Conservation (phyloP, 2,797 vertebrate genomes). For the Neopelma chrysocephalum region DNA sequence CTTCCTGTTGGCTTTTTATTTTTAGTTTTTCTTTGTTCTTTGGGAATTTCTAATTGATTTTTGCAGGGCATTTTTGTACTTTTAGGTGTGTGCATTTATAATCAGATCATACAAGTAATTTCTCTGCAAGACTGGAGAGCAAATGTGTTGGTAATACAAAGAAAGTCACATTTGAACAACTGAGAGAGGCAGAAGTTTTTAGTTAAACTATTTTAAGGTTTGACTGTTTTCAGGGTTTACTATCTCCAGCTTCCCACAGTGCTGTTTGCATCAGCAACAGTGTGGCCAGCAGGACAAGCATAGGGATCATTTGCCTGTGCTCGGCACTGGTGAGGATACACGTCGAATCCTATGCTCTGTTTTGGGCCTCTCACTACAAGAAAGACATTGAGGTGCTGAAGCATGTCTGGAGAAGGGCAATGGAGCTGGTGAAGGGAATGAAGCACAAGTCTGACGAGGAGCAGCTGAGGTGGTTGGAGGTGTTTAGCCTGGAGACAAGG, state of each 20-base stretch:
- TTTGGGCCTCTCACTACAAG: background rate
- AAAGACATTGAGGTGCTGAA: background rate
- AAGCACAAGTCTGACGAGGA: background rate
- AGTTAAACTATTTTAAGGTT: background rate
- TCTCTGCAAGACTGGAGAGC: background rate
- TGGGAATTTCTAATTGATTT: background rate
- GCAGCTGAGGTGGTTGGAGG: background rate
- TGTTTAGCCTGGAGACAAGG: background rate
- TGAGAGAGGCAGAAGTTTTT: background rate
- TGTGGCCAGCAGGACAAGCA: background rate
- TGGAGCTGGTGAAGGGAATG: background rate
- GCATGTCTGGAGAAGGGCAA: fast-evolving
- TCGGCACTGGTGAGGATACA: background rate
- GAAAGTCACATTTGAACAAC: background rate
- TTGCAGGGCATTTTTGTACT: background rate
- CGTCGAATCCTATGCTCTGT: background rate
- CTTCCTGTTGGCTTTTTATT: background rate
- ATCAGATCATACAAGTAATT: background rate
- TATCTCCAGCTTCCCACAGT: background rate
- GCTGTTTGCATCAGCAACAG: background rate
- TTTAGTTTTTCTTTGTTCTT: background rate
- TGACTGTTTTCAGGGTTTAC: background rate
- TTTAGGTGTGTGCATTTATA: background rate
- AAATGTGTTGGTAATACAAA: background rate
- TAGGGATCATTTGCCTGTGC: background rate